These are phyloP conservation scores for Pinna nobilis DNA, from an alignment of 1,140 invertebrate genomes.

Conservation along the genomic window DNA sequence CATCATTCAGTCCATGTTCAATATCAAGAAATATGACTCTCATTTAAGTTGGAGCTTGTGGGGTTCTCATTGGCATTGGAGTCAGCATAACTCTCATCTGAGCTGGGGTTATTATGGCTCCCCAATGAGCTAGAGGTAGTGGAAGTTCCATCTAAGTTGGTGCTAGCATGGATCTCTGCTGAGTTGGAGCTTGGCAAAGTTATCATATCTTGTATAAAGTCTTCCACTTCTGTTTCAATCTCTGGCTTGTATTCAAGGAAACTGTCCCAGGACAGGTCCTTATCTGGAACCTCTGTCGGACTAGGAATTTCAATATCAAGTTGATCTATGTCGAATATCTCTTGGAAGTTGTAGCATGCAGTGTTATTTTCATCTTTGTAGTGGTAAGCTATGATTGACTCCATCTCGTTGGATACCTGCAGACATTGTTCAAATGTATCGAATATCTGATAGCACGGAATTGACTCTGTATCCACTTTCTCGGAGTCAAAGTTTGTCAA, in stretches of 20 bases:
- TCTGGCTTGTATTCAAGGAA: conserved; percentile 47
- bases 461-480: conserved; percentile 10
- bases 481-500: conserved; percentile 19
- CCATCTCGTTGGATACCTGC: conserved; percentile 87
- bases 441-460: conserved; percentile 74
- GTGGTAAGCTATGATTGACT: conserved; percentile 92
- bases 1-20: too few relatives aligned
- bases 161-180: too few relatives aligned
- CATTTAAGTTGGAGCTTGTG: too few relatives aligned
- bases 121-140: too few relatives aligned
- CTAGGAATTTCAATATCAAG: conserved; percentile 71
- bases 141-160: too few relatives aligned
- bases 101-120: too few relatives aligned
- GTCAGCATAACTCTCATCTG: too few relatives aligned
- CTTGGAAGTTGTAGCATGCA: conserved; percentile 84
- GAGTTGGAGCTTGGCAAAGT: conserved; percentile 13
- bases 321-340: conserved; percentile 90
- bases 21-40: too few relatives aligned
- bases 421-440: conserved; percentile 92
- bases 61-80: too few relatives aligned
- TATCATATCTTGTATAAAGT: conserved; percentile 33
- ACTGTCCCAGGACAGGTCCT: conserved; percentile 43
- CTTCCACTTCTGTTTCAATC: conserved; percentile 43
- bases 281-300: not conserved
- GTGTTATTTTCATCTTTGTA: conserved; percentile 88